phyloP scores from a whole-genome alignment of 2,797 vertebrate genomes.

The Cirrhinus mrigala region DNA sequence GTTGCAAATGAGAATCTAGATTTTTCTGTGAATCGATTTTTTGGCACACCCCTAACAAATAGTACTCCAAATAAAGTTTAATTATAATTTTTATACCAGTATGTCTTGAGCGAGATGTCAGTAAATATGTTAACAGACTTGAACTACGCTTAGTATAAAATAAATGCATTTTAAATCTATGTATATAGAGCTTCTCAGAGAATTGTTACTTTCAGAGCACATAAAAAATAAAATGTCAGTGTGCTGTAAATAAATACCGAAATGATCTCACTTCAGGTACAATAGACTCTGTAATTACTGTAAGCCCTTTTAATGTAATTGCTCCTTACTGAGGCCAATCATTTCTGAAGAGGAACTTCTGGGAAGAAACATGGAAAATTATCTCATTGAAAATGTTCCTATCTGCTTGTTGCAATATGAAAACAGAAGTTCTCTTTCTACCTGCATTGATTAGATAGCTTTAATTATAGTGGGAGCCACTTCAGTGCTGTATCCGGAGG shows the following conservation, averaged over 20 bases:
- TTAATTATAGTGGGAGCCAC: not conserved
- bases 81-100: too few species aligned
- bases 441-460: not conserved
- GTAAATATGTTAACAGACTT: too few species aligned
- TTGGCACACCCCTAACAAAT: too few species aligned
- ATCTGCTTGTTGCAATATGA: not conserved
- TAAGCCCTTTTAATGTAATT: not conserved
- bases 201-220: not conserved
- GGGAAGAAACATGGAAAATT: not conserved
- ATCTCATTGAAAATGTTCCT: not conserved
- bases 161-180: too few species aligned
- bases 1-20: too few species aligned
- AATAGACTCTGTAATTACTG: not conserved
- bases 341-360: not conserved
- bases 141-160: too few species aligned
- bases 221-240: not conserved
- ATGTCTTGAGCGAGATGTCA: too few species aligned
- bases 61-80: too few species aligned
- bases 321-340: not conserved
- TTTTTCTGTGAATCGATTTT: too few species aligned
- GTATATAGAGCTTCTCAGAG: not conserved
- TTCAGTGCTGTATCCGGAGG: not conserved
- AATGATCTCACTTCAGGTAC: not conserved
- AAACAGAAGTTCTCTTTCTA: not conserved
- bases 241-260: not conserved